These are phyloP conservation scores for Agrochola macilenta DNA, from an alignment of 2,888 invertebrate genomes.

Conservation along the genomic window DNA sequence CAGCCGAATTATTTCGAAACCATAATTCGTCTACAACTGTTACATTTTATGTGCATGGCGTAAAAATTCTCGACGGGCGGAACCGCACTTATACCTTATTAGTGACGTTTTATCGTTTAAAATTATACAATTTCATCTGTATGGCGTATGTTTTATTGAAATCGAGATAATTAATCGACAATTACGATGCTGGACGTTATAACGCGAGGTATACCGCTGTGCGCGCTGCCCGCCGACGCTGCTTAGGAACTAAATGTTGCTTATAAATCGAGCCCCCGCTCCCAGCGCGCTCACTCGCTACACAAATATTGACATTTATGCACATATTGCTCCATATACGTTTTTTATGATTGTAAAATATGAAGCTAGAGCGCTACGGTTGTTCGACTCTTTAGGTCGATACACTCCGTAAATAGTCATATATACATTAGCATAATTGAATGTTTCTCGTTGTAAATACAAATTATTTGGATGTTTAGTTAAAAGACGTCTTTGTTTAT, in stretches of 20 bases:
- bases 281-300: constrained; percentile 71
- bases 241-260: constrained; percentile 81
- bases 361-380: constrained; percentile 84
- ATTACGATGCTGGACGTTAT: constrained; percentile 89
- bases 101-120: constrained; percentile 83
- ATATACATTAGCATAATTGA: constrained; percentile 89
- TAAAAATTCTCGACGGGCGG: constrained; percentile 78
- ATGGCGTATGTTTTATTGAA: constrained; percentile 89
- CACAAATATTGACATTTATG: constrained; percentile 90
- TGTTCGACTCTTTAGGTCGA: constrained; percentile 81
- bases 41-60: constrained; percentile 80
- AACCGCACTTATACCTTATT: constrained; percentile 86
- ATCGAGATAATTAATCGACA: constrained; percentile 89
- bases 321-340: constrained; percentile 90
- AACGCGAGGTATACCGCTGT: constrained; percentile 87
- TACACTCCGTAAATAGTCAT: constrained; percentile 84
- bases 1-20: constrained; percentile 74
- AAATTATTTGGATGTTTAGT: constrained; percentile 83
- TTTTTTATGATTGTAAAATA: constrained; percentile 89
- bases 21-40: constrained; percentile 79
- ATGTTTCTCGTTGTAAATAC: constrained; percentile 84
- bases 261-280: constrained; percentile 82
- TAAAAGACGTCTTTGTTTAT: constrained; percentile 81
- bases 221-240: constrained; percentile 77
- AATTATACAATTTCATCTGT: constrained; percentile 88